Conservation (phyloP, 2,888 invertebrate species). For the Tupiocoris notatus region DNA sequence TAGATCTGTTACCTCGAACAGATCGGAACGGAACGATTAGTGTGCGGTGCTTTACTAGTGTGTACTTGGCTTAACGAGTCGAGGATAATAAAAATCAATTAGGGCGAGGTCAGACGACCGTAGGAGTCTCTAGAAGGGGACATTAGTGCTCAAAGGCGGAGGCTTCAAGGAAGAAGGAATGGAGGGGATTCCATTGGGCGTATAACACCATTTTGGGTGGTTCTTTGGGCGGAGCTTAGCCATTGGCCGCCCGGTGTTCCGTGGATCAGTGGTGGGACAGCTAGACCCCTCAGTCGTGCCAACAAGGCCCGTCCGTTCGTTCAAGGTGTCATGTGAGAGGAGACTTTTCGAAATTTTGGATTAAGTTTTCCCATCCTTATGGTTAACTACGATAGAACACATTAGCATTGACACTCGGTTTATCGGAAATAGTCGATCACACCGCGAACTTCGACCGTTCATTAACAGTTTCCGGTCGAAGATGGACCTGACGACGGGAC, state of each 20-base stretch:
- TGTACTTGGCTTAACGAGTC: neutral
- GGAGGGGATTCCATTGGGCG: conserved; percentile 20
- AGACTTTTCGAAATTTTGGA: conserved; percentile 22
- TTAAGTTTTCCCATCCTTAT: neutral
- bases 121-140: too few relatives aligned
- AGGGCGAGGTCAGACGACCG: neutral
- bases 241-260: conserved; percentile 26
- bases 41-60: neutral
- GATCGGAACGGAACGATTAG: conserved; percentile 4
- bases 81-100: conserved; percentile 46
- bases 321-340: conserved; percentile 38
- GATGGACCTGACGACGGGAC: conserved; percentile 51
- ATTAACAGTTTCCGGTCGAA: neutral
- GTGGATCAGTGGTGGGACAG: conserved; percentile 21
- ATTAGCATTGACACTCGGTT: too few relatives aligned
- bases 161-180: neutral
- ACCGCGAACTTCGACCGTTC: neutral
- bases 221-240: neutral
- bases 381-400: too few relatives aligned
- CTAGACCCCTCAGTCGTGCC: conserved; percentile 28
- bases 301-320: conserved; percentile 31
- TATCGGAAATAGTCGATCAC: too few relatives aligned
- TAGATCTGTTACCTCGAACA: too few relatives aligned
- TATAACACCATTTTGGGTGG: conserved; percentile 46
- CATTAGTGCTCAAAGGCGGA: too few relatives aligned